Base-by-base conservation (phyloP, 2,113 vertebrate genomes). In the Petromus typicus region DNA sequence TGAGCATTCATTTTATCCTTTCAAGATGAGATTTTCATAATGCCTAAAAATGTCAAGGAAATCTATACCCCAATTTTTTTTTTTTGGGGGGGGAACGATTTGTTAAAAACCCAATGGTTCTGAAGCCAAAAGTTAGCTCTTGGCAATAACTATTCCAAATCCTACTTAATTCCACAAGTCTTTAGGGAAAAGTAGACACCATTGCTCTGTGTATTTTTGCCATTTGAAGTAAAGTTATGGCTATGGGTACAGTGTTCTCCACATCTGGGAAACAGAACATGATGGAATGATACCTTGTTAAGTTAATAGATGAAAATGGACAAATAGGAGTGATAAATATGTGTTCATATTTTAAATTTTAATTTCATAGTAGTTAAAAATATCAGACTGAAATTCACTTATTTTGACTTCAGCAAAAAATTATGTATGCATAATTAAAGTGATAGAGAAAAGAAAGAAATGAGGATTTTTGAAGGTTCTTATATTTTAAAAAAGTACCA, bases 351-450 rank as follows among this genome's bases (percentile, higher is more conserved):
- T 79, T 92, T 94, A 63, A 73, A 63, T 66, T 0, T n/a, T 86
- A 90, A 88, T 71, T 66, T 90, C 7, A 27, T 40, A 66, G 40
- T 79, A 81, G 25, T 95, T 73, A 95, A 79, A 94, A 87, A 69
- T 81, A 51, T 16, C 18, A 90, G 7, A 57, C 34, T 37, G 34
- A 51, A 67, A 79, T 67, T 66, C 6, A 89, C 43, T 80, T 75
- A 91, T 81, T 66, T 86, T 80, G 5, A 78, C 8, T 75, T 89
- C 67, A 86, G 13, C 81, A 37, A 71, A 92, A 93, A 25, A 37
- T 59, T 64, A 76, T 45, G 13, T 20, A 94, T 51, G 7, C 1
- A 79, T 88, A 88, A 80, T 83, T 93, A 73, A 83, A 43, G 23
- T 64, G 64, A 88, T 0, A 34, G 12, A 56, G 81, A 86, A 56